A percentile compares a stretch with the other conserved stretches of the same genome.
These are phyloP conservation scores for Tragelaphus strepsiceros DNA, from an alignment of 2,113 vertebrate genomes.

Conservation along the genomic window DNA sequence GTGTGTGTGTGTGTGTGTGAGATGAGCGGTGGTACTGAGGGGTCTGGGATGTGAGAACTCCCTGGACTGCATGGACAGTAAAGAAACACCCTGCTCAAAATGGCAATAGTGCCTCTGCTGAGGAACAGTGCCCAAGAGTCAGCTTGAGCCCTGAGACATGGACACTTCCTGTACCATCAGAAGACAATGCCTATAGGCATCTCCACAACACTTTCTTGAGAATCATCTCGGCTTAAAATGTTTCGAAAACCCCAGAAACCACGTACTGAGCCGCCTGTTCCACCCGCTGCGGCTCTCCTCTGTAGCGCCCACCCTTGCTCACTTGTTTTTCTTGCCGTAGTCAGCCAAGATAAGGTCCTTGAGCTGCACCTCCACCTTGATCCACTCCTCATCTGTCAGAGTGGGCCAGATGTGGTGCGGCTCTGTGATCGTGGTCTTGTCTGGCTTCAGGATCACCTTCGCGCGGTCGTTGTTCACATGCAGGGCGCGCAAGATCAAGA, in stretches of 20 bases:
- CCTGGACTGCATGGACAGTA: neutral
- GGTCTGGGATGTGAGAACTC: neutral
- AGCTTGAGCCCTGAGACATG: neutral
- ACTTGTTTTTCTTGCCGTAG: conserved; percentile 99
- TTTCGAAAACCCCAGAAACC: neutral
- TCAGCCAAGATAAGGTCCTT: conserved; percentile 98
- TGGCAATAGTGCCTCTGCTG: neutral
- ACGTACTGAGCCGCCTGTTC: neutral
- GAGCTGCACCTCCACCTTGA: conserved; percentile 98
- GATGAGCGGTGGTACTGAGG: neutral
- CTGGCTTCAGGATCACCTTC: conserved; percentile 98
- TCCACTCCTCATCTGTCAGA: conserved; percentile 98
- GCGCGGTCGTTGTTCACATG: conserved; percentile 98
- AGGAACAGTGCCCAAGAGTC: neutral
- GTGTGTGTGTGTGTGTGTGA: no score
- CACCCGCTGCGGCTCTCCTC: neutral
- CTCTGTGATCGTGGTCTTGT: conserved; percentile 98
- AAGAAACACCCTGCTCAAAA: neutral
- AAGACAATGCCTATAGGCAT: neutral
- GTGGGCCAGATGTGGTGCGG: conserved; percentile 99
- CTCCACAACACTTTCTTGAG: neutral
- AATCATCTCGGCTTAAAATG: neutral
- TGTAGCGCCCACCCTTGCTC: conserved; percentile 58
- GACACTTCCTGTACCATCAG: neutral
- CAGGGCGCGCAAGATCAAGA: conserved; percentile 95